phyloP scores from a whole-genome alignment of 2,113 vertebrate genomes.

The Carassius carassius region DNA sequence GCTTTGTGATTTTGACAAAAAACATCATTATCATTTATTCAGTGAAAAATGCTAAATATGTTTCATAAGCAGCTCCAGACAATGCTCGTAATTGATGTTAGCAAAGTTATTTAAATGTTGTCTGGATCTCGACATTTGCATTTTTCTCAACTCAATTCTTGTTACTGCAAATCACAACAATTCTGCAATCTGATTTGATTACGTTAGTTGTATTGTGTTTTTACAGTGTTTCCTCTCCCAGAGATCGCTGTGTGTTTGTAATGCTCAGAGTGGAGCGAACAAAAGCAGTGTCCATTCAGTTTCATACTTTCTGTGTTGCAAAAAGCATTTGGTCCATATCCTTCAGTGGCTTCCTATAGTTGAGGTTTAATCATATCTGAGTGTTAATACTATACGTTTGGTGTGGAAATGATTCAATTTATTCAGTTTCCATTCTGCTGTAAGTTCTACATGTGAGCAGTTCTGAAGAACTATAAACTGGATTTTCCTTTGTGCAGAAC shows the following conservation, averaged over 20 bases:
- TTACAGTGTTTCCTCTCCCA: not conserved
- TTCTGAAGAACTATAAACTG: not conserved
- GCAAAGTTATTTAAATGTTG: not conserved
- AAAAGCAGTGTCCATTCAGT: not conserved
- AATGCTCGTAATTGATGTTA: not conserved
- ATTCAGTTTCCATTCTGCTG: constrained; percentile 9
- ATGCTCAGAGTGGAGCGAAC: constrained; percentile 18
- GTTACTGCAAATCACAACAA: not conserved
- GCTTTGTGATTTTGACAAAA: not conserved
- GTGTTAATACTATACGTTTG: not conserved
- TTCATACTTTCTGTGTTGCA: not conserved
- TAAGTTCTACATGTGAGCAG: constrained; percentile 4
- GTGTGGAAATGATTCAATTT: constrained; percentile 12
- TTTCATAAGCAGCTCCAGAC: not conserved
- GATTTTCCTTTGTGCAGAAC: not conserved
- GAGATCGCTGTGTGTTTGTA: not conserved
- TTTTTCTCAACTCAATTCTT: not conserved
- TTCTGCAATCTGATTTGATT: not conserved
- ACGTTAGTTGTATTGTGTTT: not conserved
- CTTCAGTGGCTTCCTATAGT: constrained; percentile 3
- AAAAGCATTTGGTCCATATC: not conserved
- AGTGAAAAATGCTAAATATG: not conserved
- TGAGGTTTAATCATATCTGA: not conserved
- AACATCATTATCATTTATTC: not conserved
- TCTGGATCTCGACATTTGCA: not conserved